Evolutionary conservation across 1,140 invertebrate genomes (phyloP), one percentile per base, ranked within the genome.

Genomic region (Leucophenga varia): DNA sequence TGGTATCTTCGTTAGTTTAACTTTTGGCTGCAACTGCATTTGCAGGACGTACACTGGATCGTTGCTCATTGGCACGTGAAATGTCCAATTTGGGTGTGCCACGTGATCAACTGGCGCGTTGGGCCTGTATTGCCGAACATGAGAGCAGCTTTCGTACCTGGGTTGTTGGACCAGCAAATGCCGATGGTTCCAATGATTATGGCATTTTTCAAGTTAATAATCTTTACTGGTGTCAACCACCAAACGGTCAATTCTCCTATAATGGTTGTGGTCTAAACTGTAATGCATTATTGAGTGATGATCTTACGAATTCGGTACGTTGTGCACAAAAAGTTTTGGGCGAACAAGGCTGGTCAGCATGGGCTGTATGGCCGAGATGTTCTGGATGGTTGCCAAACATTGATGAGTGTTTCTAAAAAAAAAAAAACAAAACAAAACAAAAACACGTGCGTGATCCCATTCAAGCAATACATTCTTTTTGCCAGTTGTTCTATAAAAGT

Each of bases 191-290:
- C 48, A 50, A 54, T 9, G 64, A 74, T 56, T 74, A 61, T 20
- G 70, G 71, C 0, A 51, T 69, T 20, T 72, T 72, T 45, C 69
- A 72, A 39, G 72, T 72, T 17, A 73, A 72, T 22, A 54, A 64
- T 18, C 35, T 32, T 9, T 72, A 59, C 31, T 74, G 71, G 71
- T 73, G 71, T 31, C 55, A 65, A 49, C 59, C 61, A 3, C 10
- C 49, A 3, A 50, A 38, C 14, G 64, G 57, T 19, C 43, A 50
- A 17, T 52, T 40, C 45, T 67, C 61, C 18, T 25, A 61, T 21
- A 40, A 54, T n/a, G 21, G 32, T 20, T 54, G 47, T 18, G 31
- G 28, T 1, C 12, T 54, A 6, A 38, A 32, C 13, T 70, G 65
- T 43, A 50, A 49, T 2, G 54, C 22, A 0, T 35, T 68, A 9